phyloP scores from a whole-genome alignment of 2,113 vertebrate genomes.

The Laterallus jamaicensis region DNA sequence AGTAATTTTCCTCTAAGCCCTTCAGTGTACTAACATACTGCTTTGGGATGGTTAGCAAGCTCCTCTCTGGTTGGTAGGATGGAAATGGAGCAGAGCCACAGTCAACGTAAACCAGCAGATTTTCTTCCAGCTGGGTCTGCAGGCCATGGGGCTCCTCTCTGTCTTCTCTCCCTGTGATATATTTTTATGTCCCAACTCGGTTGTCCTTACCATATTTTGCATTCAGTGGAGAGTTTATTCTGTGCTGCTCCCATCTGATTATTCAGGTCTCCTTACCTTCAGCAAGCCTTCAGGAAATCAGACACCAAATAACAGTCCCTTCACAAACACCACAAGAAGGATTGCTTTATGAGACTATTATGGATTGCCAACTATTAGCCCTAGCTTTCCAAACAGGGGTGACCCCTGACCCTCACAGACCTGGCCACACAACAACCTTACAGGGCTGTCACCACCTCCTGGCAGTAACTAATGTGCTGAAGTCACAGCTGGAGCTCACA shows the following conservation, averaged over 20 bases:
- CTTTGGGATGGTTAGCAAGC: background rate
- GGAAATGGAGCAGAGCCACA: background rate
- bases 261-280: background rate
- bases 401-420: background rate
- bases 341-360: background rate
- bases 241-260: background rate
- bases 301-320: background rate
- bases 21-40: background rate
- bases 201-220: background rate
- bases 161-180: background rate
- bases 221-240: background rate
- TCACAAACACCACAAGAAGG: background rate
- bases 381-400: background rate
- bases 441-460: conserved; percentile 31
- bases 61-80: background rate
- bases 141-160: background rate
- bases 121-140: background rate
- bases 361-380: background rate
- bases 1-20: background rate
- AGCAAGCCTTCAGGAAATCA: background rate
- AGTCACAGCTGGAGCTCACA: conserved; percentile 10
- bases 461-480: background rate
- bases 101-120: background rate
- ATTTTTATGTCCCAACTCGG: background rate
- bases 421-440: background rate